These are phyloP conservation scores for Epinotia bilunana DNA, from an alignment of 2,888 invertebrate genomes.

Conservation along the genomic window DNA sequence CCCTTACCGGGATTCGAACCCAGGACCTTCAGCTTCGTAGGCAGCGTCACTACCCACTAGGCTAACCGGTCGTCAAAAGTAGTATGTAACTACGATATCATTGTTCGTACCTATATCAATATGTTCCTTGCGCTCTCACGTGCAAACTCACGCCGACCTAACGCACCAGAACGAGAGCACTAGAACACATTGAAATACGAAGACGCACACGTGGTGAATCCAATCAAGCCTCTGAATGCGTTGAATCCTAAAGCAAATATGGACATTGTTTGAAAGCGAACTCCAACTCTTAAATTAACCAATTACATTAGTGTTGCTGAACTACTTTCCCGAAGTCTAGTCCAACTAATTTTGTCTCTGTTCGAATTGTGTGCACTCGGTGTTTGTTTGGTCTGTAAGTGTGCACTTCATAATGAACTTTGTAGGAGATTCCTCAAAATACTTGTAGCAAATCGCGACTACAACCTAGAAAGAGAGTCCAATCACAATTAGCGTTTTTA, in stretches of 20 bases:
- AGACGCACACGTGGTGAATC: not conserved
- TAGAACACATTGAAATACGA: not conserved
- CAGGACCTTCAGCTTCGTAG: too few relatives aligned
- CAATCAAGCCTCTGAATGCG: not conserved
- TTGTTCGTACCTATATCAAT: not conserved
- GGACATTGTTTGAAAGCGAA: conserved; percentile 1
- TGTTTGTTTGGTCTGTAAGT: not conserved
- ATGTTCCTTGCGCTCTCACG: not conserved
- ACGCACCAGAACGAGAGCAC: not conserved
- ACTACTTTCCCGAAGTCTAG: conserved; percentile 9
- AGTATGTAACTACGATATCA: too few relatives aligned
- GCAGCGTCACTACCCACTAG: too few relatives aligned
- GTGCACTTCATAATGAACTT: conserved; percentile 8
- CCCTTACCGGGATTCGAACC: too few relatives aligned
- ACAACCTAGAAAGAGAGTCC: not conserved
- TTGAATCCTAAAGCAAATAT: conserved; percentile 3
- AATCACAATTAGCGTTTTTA: not conserved
- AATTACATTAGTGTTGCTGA: conserved; percentile 23
- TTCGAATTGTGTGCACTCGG: not conserved
- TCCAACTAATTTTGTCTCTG: conserved; percentile 11
- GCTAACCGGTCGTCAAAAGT: too few relatives aligned
- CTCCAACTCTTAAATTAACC: conserved; percentile 17
- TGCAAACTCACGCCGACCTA: not conserved
- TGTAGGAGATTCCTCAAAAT: not conserved
- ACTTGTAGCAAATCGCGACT: not conserved